These are phyloP conservation scores for Bryconaethiops microstoma DNA, from an alignment of 2,797 vertebrate species.

Conservation along the genomic window DNA sequence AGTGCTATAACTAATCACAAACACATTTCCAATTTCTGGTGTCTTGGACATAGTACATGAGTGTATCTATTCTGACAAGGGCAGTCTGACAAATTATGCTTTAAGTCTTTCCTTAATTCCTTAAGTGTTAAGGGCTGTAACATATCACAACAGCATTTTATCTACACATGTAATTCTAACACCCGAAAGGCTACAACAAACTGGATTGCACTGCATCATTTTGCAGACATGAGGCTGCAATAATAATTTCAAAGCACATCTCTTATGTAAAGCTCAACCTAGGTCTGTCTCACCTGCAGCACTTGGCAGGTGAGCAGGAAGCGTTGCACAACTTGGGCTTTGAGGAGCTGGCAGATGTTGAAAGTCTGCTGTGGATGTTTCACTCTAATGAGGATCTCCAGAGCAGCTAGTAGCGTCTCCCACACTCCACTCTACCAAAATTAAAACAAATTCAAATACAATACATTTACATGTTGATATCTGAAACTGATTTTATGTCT, in stretches of 20 bases:
- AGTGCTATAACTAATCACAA: not conserved
- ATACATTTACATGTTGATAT: too few species aligned
- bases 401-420: conserved; percentile 87
- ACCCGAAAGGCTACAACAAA: not conserved
- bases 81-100: too few species aligned
- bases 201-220: not conserved
- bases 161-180: not conserved
- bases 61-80: not conserved
- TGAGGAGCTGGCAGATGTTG: conserved; percentile 92
- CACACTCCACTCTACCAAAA: conserved; percentile 87
- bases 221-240: not conserved
- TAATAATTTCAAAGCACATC: not conserved
- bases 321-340: conserved; percentile 90
- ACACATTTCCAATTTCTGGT: not conserved
- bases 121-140: too few species aligned
- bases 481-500: too few species aligned
- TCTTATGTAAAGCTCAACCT: not conserved
- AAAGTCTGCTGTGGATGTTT: conserved; percentile 92
- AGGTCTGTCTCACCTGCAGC: conserved; percentile 83
- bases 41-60: not conserved
- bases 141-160: too few species aligned
- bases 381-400: conserved; percentile 93
- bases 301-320: conserved; percentile 96
- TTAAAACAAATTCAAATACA: not conserved
- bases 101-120: too few species aligned